phyloP scores from a whole-genome alignment of 2,888 invertebrate genomes.

The Andrena minutula region DNA sequence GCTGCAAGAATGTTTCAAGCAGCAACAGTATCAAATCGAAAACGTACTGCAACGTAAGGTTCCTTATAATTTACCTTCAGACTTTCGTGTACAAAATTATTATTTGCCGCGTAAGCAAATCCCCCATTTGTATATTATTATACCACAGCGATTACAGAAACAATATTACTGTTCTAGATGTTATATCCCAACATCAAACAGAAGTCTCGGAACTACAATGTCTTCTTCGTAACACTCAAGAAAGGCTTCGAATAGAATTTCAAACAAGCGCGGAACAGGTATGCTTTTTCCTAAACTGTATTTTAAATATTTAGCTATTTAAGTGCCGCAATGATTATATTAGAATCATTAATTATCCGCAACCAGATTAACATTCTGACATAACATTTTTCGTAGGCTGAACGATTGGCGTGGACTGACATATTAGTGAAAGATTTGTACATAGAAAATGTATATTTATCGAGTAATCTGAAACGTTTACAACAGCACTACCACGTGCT shows the following conservation, averaged over 20 bases:
- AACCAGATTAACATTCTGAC: slow-evolving; percentile 20
- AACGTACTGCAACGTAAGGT: slow-evolving; percentile 58
- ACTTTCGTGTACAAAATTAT: not conserved
- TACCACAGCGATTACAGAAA: not conserved
- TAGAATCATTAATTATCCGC: too few species aligned
- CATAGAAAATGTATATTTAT: slow-evolving; percentile 93
- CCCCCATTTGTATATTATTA: too few species aligned
- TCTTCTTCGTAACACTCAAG: slow-evolving; percentile 86
- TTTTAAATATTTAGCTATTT: not conserved
- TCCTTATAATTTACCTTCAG: slow-evolving; percentile 18
- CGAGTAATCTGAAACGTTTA: slow-evolving; percentile 87
- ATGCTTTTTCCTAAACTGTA: slow-evolving; percentile 36
- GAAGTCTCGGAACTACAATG: slow-evolving; percentile 87
- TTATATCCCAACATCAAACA: slow-evolving; percentile 86
- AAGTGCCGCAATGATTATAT: too few species aligned
- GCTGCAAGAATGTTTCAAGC: slow-evolving; percentile 58
- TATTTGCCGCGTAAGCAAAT: not conserved
- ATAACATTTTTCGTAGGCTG: slow-evolving; percentile 84
- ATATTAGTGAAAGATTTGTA: slow-evolving; percentile 93
- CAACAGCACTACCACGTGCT: slow-evolving; percentile 87
- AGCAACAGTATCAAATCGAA: slow-evolving; percentile 60
- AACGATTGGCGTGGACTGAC: slow-evolving; percentile 91
- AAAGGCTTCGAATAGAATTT: slow-evolving; percentile 86
- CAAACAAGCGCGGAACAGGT: slow-evolving; percentile 86
- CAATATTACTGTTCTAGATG: slow-evolving; percentile 82